Percentiles rank a stretch among this genome's conserved stretches.
Conservation (phyloP, 30 jellyfish, hydroid and myxozoan species). For the Catostylus mosaicus region DNA sequence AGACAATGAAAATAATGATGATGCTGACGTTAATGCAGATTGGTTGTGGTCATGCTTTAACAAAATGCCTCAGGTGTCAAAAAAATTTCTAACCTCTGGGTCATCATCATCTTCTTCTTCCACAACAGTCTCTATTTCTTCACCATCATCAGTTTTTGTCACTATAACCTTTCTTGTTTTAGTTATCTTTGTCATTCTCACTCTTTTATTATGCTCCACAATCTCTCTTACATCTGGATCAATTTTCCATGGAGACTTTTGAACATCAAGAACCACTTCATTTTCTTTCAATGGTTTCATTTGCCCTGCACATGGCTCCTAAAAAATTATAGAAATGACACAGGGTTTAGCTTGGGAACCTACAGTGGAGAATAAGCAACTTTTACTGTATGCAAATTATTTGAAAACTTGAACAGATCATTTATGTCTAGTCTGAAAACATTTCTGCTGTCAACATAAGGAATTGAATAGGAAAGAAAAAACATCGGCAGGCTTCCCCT, state of each 20-base stretch:
- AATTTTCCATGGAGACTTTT: conserved; percentile 60
- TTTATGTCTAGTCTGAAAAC: no score
- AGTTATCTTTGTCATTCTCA: conserved; percentile 51
- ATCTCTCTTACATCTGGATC: conserved; percentile 52
- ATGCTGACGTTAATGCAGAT: not conserved
- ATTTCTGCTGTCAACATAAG: no score
- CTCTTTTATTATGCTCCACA: conserved; percentile 48
- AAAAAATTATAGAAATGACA: no score
- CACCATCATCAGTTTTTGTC: conserved; percentile 65
- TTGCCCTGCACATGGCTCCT: no score
- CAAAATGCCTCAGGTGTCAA: not conserved
- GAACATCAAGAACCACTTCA: conserved; percentile 47
- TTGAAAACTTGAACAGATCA: no score
- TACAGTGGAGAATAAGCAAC: no score
- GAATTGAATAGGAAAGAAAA: no score
- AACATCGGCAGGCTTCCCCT: no score
- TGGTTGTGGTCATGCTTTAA: not conserved
- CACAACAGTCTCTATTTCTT: conserved; percentile 66
- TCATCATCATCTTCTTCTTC: conserved; percentile 62
- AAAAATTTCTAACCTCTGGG: conserved; percentile 6
- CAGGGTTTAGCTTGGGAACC: no score
- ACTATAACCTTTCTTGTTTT: conserved; percentile 47
- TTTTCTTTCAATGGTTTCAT: not conserved
- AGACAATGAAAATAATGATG: no score
- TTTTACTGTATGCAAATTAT: no score